These are phyloP conservation scores for Criorhina ranunculi DNA, from an alignment of 2,888 invertebrate genomes.

Conservation along the genomic window DNA sequence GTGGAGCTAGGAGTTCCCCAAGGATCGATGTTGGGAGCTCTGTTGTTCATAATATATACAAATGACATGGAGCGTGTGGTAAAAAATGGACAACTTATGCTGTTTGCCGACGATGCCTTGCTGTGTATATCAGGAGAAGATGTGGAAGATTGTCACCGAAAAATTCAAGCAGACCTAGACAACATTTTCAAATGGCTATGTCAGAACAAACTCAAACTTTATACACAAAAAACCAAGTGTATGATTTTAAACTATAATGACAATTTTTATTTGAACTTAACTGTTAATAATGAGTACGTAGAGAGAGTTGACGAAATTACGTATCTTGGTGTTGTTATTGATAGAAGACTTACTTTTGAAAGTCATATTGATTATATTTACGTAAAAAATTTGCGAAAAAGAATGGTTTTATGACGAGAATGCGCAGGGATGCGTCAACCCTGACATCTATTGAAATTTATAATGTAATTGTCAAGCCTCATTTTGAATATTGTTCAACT, in stretches of 20 bases:
- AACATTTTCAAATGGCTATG: background rate
- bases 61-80: no score
- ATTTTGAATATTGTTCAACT: no score
- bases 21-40: no score
- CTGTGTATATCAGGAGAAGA: no score
- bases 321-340: no score
- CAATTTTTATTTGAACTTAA: background rate
- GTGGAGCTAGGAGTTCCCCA: no score
- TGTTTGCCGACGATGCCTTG: no score
- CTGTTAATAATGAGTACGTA: background rate
- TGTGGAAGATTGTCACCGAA: background rate
- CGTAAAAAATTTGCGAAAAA: background rate
- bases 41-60: no score
- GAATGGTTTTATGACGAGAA: background rate
- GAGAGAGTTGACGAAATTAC: no score
- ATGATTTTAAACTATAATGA: background rate
- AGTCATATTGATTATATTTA: background rate
- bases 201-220: background rate
- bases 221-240: background rate
- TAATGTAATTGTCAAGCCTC: background rate
- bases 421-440: background rate
- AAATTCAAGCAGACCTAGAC: background rate
- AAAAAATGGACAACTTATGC: no score
- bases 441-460: background rate
- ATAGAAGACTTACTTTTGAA: no score